Conservation (phyloP, 2,888 invertebrate genomes). For the Philopedon plagiatum region DNA sequence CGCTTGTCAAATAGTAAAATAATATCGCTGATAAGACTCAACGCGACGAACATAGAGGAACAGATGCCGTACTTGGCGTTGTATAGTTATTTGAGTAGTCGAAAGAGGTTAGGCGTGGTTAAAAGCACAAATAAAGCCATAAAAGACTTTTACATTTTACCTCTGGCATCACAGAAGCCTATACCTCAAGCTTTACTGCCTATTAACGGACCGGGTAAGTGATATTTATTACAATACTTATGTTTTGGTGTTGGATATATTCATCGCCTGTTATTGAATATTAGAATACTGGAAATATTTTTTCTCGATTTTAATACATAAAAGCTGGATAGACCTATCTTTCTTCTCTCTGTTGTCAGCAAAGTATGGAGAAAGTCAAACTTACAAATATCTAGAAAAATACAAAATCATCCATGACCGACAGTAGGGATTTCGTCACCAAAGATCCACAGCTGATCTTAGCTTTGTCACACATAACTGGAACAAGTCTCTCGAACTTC, state of each 20-base stretch:
- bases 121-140: slow-evolving; percentile 84
- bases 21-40: slow-evolving; percentile 85
- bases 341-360: too few species aligned
- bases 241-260: neutral
- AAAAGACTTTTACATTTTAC: slow-evolving; percentile 95
- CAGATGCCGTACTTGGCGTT: slow-evolving; percentile 87
- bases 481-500: too few species aligned
- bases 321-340: too few species aligned
- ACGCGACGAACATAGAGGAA: slow-evolving; percentile 87
- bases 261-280: slow-evolving; percentile 2
- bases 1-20: slow-evolving; percentile 90
- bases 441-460: too few species aligned
- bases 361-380: too few species aligned
- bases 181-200: slow-evolving; percentile 80
- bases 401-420: too few species aligned
- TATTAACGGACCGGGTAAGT: slow-evolving; percentile 78
- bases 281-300: neutral
- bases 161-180: slow-evolving; percentile 81
- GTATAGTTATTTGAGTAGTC: slow-evolving; percentile 90
- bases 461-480: too few species aligned
- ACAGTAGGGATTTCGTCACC: too few species aligned
- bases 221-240: neutral
- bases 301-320: too few species aligned
- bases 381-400: too few species aligned
- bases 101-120: slow-evolving; percentile 88